Conservation (phyloP, 2,888 invertebrate species). For the Mechanitis mazaeus region DNA sequence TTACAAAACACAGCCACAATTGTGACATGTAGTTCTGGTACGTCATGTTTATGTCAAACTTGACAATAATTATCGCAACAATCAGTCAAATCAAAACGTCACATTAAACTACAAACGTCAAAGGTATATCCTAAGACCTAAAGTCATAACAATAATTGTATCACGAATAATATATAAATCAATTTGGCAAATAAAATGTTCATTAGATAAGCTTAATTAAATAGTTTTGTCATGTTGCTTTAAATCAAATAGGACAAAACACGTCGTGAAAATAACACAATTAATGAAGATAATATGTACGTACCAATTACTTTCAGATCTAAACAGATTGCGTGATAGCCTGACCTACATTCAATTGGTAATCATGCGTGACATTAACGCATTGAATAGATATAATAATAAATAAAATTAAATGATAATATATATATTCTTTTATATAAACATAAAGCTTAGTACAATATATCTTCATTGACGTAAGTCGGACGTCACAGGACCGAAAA, state of each 20-base stretch:
- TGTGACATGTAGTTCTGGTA: constrained; percentile 7
- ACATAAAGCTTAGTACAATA: no score
- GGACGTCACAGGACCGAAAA: no score
- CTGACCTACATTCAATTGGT: constrained; percentile 57
- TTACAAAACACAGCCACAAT: constrained; percentile 11
- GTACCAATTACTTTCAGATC: constrained; percentile 27
- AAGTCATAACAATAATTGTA: neutral
- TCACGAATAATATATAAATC: neutral
- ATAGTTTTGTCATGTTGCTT: neutral
- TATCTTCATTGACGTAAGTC: no score
- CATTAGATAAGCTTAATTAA: constrained; percentile 3
- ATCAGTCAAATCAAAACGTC: constrained; percentile 8
- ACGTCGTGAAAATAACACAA: constrained; percentile 13
- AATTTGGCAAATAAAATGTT: neutral
- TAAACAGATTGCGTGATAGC: constrained; percentile 41
- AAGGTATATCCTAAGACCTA: neutral
- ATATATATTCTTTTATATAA: no score
- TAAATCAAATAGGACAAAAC: constrained; percentile 10
- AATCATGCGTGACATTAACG: constrained; percentile 56
- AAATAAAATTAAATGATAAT: neutral
- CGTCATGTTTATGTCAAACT: constrained; percentile 10
- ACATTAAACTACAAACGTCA: constrained; percentile 9
- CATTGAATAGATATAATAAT: constrained; percentile 2
- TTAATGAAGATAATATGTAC: constrained; percentile 17
- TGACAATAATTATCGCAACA: constrained; percentile 14